Conservation (phyloP, 1,140 invertebrate genomes). For the Thaumatotibia leucotreta region DNA sequence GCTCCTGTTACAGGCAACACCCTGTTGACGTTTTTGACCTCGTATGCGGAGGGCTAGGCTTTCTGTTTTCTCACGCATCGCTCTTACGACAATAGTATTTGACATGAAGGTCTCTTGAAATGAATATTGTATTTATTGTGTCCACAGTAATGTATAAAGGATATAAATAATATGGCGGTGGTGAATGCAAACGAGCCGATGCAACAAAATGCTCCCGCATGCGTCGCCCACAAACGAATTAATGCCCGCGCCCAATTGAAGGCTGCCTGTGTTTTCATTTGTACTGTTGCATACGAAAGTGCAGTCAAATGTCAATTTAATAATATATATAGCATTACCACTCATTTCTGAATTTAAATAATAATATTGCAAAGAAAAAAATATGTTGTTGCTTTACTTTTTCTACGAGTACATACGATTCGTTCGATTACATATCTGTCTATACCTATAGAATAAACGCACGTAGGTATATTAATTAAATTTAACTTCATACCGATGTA, state of each 20-base stretch:
- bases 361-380: no score
- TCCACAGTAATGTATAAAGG: background rate
- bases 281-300: constrained; percentile 41
- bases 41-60: no score
- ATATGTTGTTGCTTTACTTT: no score
- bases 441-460: no score
- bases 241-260: constrained; percentile 61
- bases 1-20: no score
- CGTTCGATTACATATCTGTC: no score
- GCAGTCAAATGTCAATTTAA: no score
- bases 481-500: no score
- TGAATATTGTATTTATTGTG: background rate
- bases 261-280: constrained; percentile 43
- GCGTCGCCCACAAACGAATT: constrained; percentile 58
- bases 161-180: background rate
- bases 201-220: constrained; percentile 67
- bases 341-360: no score
- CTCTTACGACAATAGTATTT: background rate
- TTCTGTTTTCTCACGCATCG: background rate
- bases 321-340: no score
- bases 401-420: no score
- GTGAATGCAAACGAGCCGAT: constrained; percentile 15
- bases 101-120: background rate
- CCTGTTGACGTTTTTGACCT: background rate
- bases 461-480: no score